A percentile compares a stretch with the other conserved stretches of the same genome.
Conservation (phyloP, 1,140 invertebrate species). For the Drosophila tristis region DNA sequence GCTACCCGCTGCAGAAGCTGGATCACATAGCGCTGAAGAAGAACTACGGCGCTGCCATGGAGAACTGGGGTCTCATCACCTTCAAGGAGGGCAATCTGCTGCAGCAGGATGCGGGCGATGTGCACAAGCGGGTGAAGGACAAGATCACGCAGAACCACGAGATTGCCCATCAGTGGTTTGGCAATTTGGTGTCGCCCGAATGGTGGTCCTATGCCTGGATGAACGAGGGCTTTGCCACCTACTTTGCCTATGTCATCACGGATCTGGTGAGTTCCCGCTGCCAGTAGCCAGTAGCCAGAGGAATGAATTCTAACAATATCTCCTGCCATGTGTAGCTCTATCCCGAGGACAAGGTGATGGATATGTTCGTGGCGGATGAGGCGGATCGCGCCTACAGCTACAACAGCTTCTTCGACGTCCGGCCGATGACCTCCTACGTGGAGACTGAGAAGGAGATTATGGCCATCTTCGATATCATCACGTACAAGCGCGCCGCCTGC, state of each 20-base stretch:
- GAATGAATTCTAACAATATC: constrained; percentile 69
- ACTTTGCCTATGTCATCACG: constrained; percentile 88
- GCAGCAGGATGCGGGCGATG: constrained; percentile 5
- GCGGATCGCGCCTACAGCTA: constrained; percentile 69
- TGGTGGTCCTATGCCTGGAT: constrained; percentile 84
- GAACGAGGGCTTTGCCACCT: constrained; percentile 89
- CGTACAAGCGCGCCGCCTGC: constrained; percentile 88
- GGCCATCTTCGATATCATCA: constrained; percentile 91
- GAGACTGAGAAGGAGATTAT: constrained; percentile 89
- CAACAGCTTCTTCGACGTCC: constrained; percentile 85
- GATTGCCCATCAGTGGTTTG: constrained; percentile 89
- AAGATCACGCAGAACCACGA: constrained; percentile 86
- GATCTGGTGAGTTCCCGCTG: constrained; percentile 57
- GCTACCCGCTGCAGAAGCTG: constrained; percentile 85
- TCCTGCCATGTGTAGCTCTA: constrained; percentile 84
- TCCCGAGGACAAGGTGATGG: constrained; percentile 89
- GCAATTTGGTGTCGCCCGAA: constrained; percentile 87
- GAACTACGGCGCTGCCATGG: constrained; percentile 92
- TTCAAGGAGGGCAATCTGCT: constrained; percentile 85
- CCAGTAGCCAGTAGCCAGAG: constrained; percentile 78
- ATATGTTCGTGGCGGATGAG: constrained; percentile 89
- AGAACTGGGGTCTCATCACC: constrained; percentile 93
- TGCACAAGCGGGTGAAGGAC: constrained; percentile 46
- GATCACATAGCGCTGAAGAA: constrained; percentile 91
- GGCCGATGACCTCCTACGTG: constrained; percentile 90